phyloP scores from a whole-genome alignment of 2,113 vertebrate species.

The Tetrax tetrax region DNA sequence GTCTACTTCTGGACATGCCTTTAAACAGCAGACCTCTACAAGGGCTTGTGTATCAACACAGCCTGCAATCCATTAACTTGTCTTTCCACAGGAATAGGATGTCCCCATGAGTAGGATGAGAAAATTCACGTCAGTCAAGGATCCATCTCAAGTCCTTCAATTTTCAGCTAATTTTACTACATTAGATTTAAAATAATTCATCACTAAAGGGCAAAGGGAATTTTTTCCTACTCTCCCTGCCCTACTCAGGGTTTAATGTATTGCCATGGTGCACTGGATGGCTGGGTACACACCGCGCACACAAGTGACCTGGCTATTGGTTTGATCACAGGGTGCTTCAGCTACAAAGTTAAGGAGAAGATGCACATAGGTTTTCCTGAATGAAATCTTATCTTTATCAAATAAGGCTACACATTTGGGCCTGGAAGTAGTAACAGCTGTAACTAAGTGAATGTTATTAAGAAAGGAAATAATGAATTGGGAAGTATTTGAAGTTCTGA shows the following conservation, averaged over 20 bases:
- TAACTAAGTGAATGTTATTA: conserved; percentile 5
- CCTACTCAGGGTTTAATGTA: neutral
- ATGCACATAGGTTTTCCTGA: neutral
- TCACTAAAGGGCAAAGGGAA: neutral
- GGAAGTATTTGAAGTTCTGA: conserved; percentile 64
- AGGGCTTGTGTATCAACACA: neutral
- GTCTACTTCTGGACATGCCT: neutral
- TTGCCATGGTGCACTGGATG: rapidly evolving
- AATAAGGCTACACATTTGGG: conserved; percentile 1
- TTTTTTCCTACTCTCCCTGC: neutral
- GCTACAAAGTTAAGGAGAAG: neutral
- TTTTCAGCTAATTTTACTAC: neutral
- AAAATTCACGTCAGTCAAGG: neutral
- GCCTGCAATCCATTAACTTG: neutral
- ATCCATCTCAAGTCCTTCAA: neutral
- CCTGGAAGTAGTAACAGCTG: conserved; percentile 48
- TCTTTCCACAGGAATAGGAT: neutral
- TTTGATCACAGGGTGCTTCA: neutral
- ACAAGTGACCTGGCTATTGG: neutral
- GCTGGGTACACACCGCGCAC: rapidly evolving
- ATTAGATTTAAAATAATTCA: neutral
- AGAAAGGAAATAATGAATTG: conserved; percentile 49
- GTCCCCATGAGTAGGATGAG: neutral
- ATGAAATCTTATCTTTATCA: neutral
- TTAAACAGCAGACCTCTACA: neutral